Evolutionary conservation across 1,140 invertebrate species (phyloP).

Genomic region (Phymastichus coffea): DNA sequence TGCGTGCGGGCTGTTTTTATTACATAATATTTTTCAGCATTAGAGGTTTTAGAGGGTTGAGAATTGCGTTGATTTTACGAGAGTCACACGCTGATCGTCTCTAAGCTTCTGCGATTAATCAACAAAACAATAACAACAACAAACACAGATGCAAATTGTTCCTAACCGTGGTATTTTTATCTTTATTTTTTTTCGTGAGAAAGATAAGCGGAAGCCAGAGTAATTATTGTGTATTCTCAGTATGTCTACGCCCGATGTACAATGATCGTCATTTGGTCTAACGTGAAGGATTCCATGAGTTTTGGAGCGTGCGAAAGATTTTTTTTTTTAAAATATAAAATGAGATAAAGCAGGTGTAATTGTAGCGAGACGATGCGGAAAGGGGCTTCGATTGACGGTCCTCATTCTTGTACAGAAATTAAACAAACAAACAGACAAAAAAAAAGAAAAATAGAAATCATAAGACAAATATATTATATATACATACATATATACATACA

Average conservation of each 20-base stretch:
- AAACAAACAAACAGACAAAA: constrained; percentile 13
- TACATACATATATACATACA: constrained; percentile 38
- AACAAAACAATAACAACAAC: neutral
- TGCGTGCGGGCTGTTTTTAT: constrained; percentile 1
- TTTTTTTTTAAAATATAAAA: too few species aligned
- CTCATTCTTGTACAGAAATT: constrained; percentile 47
- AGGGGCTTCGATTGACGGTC: constrained; percentile 41
- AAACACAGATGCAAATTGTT: constrained; percentile 16
- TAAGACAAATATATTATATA: constrained; percentile 42
- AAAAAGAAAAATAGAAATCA: constrained; percentile 32
- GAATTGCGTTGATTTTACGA: neutral
- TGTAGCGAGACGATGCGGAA: constrained; percentile 34
- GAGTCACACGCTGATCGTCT: neutral
- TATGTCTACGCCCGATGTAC: too few species aligned
- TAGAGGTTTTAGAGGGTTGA: neutral
- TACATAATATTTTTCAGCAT: constrained; percentile 1
- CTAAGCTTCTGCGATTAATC: constrained; percentile 12
- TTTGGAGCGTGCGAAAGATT: too few species aligned
- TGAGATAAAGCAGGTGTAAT: too few species aligned
- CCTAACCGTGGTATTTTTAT: constrained; percentile 23
- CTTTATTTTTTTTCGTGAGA: constrained; percentile 11
- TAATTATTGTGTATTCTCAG: too few species aligned
- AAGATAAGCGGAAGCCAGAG: constrained; percentile 25
- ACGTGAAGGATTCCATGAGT: too few species aligned
- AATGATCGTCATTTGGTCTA: too few species aligned